A percentile compares a stretch with the other conserved stretches of the same genome.
These are phyloP conservation scores for Teleogryllus oceanicus DNA, from an alignment of 2,888 invertebrate genomes.

Conservation along the genomic window DNA sequence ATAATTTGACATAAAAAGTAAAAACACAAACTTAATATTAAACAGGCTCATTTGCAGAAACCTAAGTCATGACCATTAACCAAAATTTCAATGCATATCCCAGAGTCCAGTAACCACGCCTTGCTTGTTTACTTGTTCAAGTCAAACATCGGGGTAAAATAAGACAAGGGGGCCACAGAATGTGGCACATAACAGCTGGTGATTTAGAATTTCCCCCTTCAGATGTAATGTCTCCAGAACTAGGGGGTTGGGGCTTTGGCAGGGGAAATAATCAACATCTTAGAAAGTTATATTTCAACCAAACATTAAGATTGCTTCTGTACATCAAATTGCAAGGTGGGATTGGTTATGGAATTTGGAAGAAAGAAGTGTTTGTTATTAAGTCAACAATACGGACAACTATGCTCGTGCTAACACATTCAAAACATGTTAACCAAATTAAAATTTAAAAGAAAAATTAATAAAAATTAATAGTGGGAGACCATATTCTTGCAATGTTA, in stretches of 20 bases:
- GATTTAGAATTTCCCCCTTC: constrained; percentile 38
- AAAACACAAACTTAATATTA: constrained; percentile 36
- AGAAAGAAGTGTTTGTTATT: constrained; percentile 28
- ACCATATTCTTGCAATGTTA: constrained; percentile 37
- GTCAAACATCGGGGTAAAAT: constrained; percentile 28
- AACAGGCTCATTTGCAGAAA: constrained; percentile 31
- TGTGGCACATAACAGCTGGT: constrained; percentile 33
- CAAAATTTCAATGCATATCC: constrained; percentile 35
- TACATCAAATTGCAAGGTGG: constrained; percentile 34
- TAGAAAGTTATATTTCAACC: constrained; percentile 22
- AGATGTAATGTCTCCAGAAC: constrained; percentile 43
- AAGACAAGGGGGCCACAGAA: constrained; percentile 32
- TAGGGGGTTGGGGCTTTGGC: constrained; percentile 40
- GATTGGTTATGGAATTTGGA: constrained; percentile 35
- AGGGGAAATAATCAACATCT: constrained; percentile 33
- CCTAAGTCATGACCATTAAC: constrained; percentile 35
- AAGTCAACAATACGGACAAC: constrained; percentile 27
- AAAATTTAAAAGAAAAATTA: constrained; percentile 32
- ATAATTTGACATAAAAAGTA: constrained; percentile 34
- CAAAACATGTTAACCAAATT: constrained; percentile 32
- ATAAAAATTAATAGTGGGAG: constrained; percentile 34
- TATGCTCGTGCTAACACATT: constrained; percentile 33
- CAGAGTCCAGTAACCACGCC: constrained; percentile 36
- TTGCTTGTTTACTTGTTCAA: constrained; percentile 34
- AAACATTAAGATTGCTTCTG: constrained; percentile 23